Conservation (phyloP, 2,797 vertebrate species). For the Alouatta caraya region DNA sequence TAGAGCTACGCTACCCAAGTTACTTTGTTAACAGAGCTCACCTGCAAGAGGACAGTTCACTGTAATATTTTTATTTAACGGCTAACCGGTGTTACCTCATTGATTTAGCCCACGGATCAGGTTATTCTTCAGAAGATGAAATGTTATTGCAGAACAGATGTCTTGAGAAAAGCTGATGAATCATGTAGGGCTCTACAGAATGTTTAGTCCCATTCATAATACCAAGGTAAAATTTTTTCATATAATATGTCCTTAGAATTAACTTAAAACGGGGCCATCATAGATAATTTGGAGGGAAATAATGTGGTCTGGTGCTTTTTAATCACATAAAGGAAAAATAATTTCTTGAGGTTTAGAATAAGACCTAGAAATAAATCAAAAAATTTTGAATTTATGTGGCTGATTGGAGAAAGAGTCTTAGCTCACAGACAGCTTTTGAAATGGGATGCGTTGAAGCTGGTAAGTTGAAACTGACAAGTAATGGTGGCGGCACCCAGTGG, state of each 20-base stretch:
- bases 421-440: not conserved
- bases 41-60: not conserved
- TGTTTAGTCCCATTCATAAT: not conserved
- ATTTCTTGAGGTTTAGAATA: not conserved
- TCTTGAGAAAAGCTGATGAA: not conserved
- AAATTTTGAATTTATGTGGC: not conserved
- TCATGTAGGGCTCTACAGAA: not conserved
- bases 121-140: slow-evolving; percentile 23
- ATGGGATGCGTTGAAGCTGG: not conserved
- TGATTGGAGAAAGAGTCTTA: not conserved
- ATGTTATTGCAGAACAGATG: not conserved
- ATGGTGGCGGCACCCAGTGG: not conserved
- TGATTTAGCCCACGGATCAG: not conserved
- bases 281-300: not conserved
- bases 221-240: not conserved
- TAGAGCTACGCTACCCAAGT: not conserved
- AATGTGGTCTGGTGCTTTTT: not conserved
- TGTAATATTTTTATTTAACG: not conserved
- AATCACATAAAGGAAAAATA: not conserved
- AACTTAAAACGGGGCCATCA: not conserved
- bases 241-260: not conserved
- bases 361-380: not conserved
- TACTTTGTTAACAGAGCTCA: not conserved
- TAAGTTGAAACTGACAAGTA: not conserved
- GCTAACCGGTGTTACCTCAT: not conserved